Evolutionary conservation across 2,888 invertebrate species (phyloP), one percentile per base, ranked within the genome.

Genomic region (Portevinia maculata): DNA sequence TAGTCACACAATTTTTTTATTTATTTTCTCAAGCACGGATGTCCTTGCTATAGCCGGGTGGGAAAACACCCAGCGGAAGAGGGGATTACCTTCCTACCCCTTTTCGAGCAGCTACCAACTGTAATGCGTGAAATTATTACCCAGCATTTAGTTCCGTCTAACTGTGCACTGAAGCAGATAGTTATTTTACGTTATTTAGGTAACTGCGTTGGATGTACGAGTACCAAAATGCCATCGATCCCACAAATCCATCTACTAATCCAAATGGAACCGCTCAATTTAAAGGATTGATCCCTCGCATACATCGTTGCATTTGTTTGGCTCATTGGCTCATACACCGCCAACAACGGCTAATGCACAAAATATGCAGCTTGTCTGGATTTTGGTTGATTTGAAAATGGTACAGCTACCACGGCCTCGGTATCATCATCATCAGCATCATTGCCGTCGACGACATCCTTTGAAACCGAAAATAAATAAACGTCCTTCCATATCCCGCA

Each of bases 251-350:
- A 55, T 53, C 62, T 32, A 39, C 30, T 53, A 55, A 67, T 79
- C 59, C 65, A 60, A 67, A 60, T 39, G 46, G 24, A 59, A 78
- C 24, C 73, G 59, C 64, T 65, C 39, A 60, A 67, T 60, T 62
- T 67, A 53, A 48, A 19, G 55, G 48, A 67, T 55, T 30, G 55
- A 71, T 60, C 17, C 50, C 13, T 15, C 53, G 17, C 46, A 60
- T 60, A 41, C 59, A 55, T 60, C 46, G 60, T 55, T 39, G 28
- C 37, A 60, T 70, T 73, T 50, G 41, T 60, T 79, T 57, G 74
- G 74, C 74, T 79, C 73, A 79, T 79, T 79, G 55, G 44, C 74
- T 74, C 74, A 74, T 79, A 79, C 69, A 64, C 55, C 67, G 57
- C 57, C 53, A 79, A 57, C 41, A 59, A 34, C 50, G 44, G 57